phyloP scores from a whole-genome alignment of 2,113 vertebrate species.

The Saccopteryx leptura region DNA sequence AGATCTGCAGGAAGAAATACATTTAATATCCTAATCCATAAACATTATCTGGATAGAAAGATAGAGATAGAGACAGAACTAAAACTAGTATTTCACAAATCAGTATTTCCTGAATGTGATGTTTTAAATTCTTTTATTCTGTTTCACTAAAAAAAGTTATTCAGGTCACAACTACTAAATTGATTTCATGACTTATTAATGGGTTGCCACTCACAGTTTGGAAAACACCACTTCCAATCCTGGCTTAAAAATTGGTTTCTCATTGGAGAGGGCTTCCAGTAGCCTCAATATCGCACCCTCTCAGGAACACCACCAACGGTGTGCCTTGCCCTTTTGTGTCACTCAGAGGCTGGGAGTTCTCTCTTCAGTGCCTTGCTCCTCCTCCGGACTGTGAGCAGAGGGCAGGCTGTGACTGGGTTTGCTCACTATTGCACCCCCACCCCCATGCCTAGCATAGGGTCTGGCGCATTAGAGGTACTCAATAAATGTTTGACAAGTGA shows the following conservation, averaged over 20 bases:
- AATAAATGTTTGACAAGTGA: neutral
- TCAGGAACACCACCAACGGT: accelerated
- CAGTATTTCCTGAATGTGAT: constrained; percentile 2
- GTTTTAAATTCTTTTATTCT: neutral
- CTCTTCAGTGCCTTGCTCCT: neutral
- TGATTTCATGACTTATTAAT: neutral
- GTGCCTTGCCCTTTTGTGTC: too few species aligned
- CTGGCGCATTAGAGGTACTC: neutral
- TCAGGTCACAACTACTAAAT: neutral
- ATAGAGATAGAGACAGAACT: neutral
- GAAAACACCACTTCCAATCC: neutral
- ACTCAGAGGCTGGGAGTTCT: neutral
- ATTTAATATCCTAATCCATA: neutral
- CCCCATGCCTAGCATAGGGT: neutral
- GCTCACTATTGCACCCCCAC: neutral
- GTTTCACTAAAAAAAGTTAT: constrained; percentile 29
- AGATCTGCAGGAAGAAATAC: neutral
- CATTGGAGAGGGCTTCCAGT: neutral
- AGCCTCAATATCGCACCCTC: too few species aligned
- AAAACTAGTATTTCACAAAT: constrained; percentile 15
- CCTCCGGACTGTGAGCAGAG: neutral
- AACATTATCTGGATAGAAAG: neutral
- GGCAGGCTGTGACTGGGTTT: neutral
- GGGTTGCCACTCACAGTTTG: neutral
- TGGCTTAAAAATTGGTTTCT: neutral